Percentiles rank a stretch among this genome's conserved stretches.
phyloP scores from a whole-genome alignment of 2,113 vertebrate species.

The Turdus rufiventris region DNA sequence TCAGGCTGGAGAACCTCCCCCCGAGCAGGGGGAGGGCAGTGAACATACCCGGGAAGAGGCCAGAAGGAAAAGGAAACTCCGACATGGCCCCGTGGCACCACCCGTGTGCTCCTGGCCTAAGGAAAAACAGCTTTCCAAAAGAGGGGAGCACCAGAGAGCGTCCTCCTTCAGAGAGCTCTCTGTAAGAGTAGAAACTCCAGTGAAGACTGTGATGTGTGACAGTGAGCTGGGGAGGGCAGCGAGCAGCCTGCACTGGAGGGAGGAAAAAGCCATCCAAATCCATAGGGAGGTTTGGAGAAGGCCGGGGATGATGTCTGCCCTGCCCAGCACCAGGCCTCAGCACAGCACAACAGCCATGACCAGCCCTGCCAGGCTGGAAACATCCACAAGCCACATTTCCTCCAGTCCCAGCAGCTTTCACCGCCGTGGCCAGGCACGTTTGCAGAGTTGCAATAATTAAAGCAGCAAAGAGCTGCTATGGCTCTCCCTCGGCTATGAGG shows the following conservation, averaged over 20 bases:
- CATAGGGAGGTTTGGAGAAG: background rate
- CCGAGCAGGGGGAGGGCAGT: background rate
- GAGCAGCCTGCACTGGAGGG: background rate
- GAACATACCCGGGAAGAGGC: background rate
- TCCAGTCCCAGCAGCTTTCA: background rate
- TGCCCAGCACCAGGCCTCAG: background rate
- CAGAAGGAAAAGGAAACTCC: slow-evolving; percentile 34
- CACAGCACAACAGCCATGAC: background rate
- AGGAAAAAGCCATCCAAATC: background rate
- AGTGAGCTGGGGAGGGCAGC: background rate
- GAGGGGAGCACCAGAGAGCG: background rate
- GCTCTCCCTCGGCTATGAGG: background rate
- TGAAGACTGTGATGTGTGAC: background rate
- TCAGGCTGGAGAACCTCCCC: background rate
- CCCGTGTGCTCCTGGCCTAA: background rate
- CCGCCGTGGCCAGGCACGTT: background rate
- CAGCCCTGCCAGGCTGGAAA: background rate
- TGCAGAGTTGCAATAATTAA: background rate
- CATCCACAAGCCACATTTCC: background rate
- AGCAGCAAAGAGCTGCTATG: background rate
- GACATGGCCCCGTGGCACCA: background rate
- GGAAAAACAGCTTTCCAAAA: background rate
- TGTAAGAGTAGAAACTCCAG: background rate
- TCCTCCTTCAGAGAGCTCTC: background rate
- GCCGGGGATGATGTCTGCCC: background rate